phyloP scores from a whole-genome alignment of 2,113 vertebrate species.

The Aramus guarauna region DNA sequence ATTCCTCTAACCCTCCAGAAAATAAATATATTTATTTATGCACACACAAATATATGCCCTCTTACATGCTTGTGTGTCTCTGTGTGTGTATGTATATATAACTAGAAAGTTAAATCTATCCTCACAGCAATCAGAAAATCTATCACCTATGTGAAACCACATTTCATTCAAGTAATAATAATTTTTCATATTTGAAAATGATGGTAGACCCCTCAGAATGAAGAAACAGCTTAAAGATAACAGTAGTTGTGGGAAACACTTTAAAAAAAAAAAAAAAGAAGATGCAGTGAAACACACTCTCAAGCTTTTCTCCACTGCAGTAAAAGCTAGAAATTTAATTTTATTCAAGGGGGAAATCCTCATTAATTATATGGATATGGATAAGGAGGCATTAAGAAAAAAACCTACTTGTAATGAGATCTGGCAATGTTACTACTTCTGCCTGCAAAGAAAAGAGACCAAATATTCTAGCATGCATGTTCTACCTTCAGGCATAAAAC shows the following conservation, averaged over 20 bases:
- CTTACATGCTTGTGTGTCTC: neutral
- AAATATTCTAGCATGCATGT: neutral
- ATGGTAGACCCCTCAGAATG: neutral
- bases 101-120: neutral
- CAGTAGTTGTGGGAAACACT: neutral
- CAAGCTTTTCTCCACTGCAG: neutral
- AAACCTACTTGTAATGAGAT: neutral
- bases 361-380: neutral
- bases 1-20: neutral
- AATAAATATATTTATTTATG: neutral
- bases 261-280: no score
- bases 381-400: neutral
- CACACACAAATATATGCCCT: neutral
- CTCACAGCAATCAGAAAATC: neutral
- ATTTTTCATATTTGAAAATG: neutral
- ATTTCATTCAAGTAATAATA: neutral
- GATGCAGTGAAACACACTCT: neutral
- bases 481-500: neutral
- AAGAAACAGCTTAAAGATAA: neutral
- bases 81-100: neutral
- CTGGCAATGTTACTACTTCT: neutral
- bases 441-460: neutral
- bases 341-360: neutral
- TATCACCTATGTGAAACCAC: neutral
- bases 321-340: neutral